Percentiles rank a stretch among this genome's conserved stretches.
Conservation (phyloP, 2,888 invertebrate genomes). For the Dicyrtoma fusca region DNA sequence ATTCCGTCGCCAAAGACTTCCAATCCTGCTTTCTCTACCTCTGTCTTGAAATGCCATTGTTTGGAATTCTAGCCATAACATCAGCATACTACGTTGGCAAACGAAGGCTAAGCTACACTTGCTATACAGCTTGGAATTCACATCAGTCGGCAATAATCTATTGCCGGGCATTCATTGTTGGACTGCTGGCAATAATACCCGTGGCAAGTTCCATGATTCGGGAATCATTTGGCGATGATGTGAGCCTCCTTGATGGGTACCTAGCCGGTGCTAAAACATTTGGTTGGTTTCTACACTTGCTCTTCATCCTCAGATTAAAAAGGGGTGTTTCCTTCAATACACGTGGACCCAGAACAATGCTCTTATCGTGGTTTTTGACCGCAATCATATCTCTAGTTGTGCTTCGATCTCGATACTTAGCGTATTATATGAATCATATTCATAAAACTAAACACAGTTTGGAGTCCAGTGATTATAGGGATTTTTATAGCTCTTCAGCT, state of each 20-base stretch:
- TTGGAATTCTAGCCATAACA: slow-evolving; percentile 71
- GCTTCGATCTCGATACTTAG: slow-evolving; percentile 61
- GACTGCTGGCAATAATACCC: slow-evolving; percentile 70
- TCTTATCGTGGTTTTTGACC: slow-evolving; percentile 71
- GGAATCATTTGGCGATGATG: slow-evolving; percentile 57
- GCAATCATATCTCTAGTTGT: slow-evolving; percentile 71
- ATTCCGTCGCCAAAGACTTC: slow-evolving; percentile 72
- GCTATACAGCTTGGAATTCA: slow-evolving; percentile 68
- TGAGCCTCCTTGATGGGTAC: slow-evolving; percentile 70
- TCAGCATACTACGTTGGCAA: slow-evolving; percentile 83
- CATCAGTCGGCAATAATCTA: slow-evolving; percentile 69
- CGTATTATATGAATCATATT: slow-evolving; percentile 1
- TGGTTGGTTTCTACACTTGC: slow-evolving; percentile 81
- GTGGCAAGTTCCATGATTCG: slow-evolving; percentile 66
- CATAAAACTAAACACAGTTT: too few species aligned
- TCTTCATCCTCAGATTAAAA: slow-evolving; percentile 72
- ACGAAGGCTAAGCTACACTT: slow-evolving; percentile 61
- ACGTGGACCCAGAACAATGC: slow-evolving; percentile 72
- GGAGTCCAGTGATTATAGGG: too few species aligned
- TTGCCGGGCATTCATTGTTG: slow-evolving; percentile 67
- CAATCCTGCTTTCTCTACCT: slow-evolving; percentile 84
- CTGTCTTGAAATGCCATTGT: slow-evolving; percentile 72
- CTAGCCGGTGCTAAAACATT: slow-evolving; percentile 72
- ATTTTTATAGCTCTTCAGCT: too few species aligned
- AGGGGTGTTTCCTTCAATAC: slow-evolving; percentile 64